These are phyloP conservation scores for Catalaphyllia jardinei DNA, from an alignment of 64 coral and sea anemone species.

Conservation along the genomic window DNA sequence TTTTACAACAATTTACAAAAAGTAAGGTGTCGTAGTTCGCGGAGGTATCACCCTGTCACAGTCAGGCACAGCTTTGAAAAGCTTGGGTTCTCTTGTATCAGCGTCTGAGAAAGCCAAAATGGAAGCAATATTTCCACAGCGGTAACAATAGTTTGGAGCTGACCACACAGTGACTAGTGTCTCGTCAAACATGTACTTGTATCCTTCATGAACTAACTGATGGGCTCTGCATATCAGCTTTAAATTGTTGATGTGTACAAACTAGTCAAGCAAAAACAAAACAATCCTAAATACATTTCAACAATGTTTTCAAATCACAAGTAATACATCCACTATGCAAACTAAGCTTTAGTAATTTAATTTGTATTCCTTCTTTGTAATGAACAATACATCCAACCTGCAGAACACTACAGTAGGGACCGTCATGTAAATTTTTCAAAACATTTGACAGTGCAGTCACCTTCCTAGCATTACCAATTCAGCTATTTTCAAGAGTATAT, in stretches of 20 bases:
- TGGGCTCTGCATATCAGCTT: conserved; percentile 97
- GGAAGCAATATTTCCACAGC: conserved; percentile 98
- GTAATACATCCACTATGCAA: too few species aligned
- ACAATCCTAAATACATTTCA: too few species aligned
- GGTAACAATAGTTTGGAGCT: conserved; percentile 97
- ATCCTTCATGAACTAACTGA: conserved; percentile 95
- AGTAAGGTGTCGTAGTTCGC: conserved; percentile 96
- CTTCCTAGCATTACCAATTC: too few species aligned
- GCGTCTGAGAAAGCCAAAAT: conserved; percentile 96
- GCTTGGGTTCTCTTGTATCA: conserved; percentile 90
- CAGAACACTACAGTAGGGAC: too few species aligned
- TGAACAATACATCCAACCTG: too few species aligned
- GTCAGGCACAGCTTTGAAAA: conserved; percentile 97
- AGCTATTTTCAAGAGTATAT: too few species aligned
- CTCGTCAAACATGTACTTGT: conserved; percentile 99
- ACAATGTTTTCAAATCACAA: too few species aligned
- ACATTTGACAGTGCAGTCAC: too few species aligned
- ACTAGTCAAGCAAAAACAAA: conserved; percentile 37
- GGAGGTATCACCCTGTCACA: conserved; percentile 94
- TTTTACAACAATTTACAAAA: conserved; percentile 55
- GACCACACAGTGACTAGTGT: conserved; percentile 98
- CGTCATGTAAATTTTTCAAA: too few species aligned
- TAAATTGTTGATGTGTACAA: conserved; percentile 98
- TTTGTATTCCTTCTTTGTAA: too few species aligned
- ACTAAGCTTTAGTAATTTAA: too few species aligned